These are phyloP conservation scores for Eulithis testata DNA, from an alignment of 2,888 invertebrate species.

Conservation along the genomic window DNA sequence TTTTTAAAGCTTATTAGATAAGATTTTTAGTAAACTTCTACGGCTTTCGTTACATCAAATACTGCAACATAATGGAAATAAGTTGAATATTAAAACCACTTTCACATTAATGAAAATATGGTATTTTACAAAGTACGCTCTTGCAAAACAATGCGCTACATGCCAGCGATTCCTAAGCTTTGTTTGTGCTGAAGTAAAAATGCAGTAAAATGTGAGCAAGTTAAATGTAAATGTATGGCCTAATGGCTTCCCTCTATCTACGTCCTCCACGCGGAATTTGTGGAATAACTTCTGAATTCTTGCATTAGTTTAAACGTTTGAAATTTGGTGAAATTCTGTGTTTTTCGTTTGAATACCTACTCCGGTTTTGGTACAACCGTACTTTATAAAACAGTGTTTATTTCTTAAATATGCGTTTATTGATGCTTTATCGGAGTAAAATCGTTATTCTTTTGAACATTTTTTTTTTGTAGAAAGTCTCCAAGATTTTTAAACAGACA, in stretches of 20 bases:
- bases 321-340: neutral
- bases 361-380: neutral
- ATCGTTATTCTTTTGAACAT: too few species aligned
- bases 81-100: too few species aligned
- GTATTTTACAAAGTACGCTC: constrained; percentile 18
- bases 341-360: neutral
- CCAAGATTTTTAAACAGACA: too few species aligned
- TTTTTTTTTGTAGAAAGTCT: too few species aligned
- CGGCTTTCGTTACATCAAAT: too few species aligned
- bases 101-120: neutral
- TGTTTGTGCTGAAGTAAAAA: constrained; percentile 25
- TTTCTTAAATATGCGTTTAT: too few species aligned
- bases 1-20: too few species aligned
- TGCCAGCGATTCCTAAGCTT: constrained; percentile 8
- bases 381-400: too few species aligned
- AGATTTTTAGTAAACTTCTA: too few species aligned
- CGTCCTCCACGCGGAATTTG: constrained; percentile 18
- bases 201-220: constrained; percentile 24
- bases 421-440: too few species aligned
- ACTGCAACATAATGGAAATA: too few species aligned
- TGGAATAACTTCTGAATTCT: constrained; percentile 28
- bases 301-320: constrained; percentile 14
- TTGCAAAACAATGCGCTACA: constrained; percentile 11
- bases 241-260: constrained; percentile 27
- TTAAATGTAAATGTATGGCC: constrained; percentile 17